Base-by-base conservation (phyloP, 1,140 invertebrate genomes). In the Odontomachus brunneus region DNA sequence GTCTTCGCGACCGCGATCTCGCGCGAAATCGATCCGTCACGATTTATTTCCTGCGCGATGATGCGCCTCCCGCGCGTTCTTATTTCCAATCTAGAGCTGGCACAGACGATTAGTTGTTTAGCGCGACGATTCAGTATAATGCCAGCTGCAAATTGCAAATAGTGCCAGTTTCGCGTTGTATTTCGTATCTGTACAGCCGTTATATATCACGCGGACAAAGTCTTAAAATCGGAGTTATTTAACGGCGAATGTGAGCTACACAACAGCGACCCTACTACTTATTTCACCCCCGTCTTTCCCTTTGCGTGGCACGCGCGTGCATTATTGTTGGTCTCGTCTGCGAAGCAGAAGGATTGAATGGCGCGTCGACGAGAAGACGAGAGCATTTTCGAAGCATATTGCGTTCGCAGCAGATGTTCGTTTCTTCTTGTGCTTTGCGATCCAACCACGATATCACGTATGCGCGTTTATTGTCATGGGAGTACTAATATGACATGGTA, bases 261-360 rank as follows among this genome's bases (percentile, higher is more conserved):
- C 15, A 60, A 60, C 29, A 5, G 0, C 55, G 57, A 26, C 38
- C 14, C 26, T 29, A 57, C 12, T 7, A 3, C 29, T 2, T 75
- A 48, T 33, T 62, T 49, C 53, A 51, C 26, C 44, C 29, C 17
- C 49, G 22, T 66, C 15, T 33, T 49, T 57, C 80, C 48, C 49
- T 65, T 66, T 22, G 84, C 66, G 65, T 86, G 84, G 73, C 85
- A 83, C 85, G 71, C 72, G 78, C 71, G n/a, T 55, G 59, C 60
- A 72, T 85, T 82, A 71, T 85, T 82, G 65, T 82, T 81, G 59
- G 48, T 75, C 57, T 63, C 22, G 51, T 75, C 69, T 82, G 67
- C 26, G n/a, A 57, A 19, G 55, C 33, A 48, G 38, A 82, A 85
- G 69, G 76, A 82, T 86, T 85, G 84, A 86, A 85, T 85, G 38